Evolutionary conservation across 2,888 invertebrate genomes (phyloP), one percentile per base, ranked within the genome.

Genomic region (Rotaria socialis): DNA sequence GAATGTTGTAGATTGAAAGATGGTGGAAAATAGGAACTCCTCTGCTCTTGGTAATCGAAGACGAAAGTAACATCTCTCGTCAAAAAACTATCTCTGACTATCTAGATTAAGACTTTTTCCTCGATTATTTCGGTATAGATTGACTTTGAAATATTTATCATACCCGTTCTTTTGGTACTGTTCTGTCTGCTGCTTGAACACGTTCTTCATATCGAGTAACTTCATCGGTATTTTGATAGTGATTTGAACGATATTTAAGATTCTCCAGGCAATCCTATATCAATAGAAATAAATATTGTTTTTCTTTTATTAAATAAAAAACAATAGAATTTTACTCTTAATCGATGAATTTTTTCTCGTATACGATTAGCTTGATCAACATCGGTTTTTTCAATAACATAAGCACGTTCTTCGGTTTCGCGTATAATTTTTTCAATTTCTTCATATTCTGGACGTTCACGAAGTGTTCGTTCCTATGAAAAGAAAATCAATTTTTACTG

Each of bases 401-500:
- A 56, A 84, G 56, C 56, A 27, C 55, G 52, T 55, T 56, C 55
- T 56, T 84, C 84, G 35, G 84, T 84, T 84, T 84, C 84, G 10
- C 56, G 52, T 52, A 84, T 84, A 55, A 84, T 56, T 55, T 24
- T 52, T 84, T 84, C 84, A 19, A 84, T 55, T 56, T 55, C 56
- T 84, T 84, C 84, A 80, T 80, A 80, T 80, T 80, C 80, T n/a
- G 80, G 80, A 52, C 84, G 50, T 35, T 84, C 84, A 84, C 35
- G 55, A 19, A 84, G 7, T 47, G 55, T 84, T 35, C 84, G 55
- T 35, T 56, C 84, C 84, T 84, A 43, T 8, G n/a, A 47, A 14
- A 24, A 47, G 22, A 19, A 80, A 47, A 22, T n/a, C 7, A 27
- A 24, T 52, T n/a, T n/a, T n/a, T n/a, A 10, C n/a, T 14, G 14